Conservation (phyloP, 1,140 invertebrate species). For the Chironomus tepperi region DNA sequence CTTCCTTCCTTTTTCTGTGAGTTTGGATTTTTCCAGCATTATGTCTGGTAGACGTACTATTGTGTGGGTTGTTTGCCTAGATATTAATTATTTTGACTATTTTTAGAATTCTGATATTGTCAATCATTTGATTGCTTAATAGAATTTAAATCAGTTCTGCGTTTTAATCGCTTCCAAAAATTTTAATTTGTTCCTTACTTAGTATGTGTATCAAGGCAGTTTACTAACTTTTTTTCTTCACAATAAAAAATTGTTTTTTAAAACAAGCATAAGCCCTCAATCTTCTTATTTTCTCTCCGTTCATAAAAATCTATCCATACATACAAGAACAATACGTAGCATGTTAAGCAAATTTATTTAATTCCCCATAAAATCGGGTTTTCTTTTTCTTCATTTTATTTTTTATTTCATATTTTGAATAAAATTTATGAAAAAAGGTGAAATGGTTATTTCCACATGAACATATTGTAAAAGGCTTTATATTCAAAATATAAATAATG, state of each 20-base stretch:
- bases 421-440: not conserved
- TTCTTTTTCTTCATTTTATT: not conserved
- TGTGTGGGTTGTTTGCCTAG: no score
- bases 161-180: no score
- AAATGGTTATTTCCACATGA: not conserved
- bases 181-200: no score
- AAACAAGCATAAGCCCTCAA: slow-evolving; percentile 7
- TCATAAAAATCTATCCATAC: not conserved
- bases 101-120: no score
- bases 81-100: no score
- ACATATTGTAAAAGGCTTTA: not conserved
- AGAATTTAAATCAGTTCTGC: no score
- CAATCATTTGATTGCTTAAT: no score
- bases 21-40: no score
- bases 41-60: no score
- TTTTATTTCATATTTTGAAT: not conserved
- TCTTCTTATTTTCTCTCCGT: not conserved
- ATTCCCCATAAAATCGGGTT: not conserved
- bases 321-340: not conserved
- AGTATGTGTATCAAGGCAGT: not conserved
- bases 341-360: slow-evolving; percentile 8
- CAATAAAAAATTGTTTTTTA: not conserved
- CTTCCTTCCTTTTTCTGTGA: no score
- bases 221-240: not conserved
- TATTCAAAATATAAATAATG: not conserved